These are phyloP conservation scores for Phalanger gymnotis DNA, from an alignment of 2,797 vertebrate genomes.

Conservation along the genomic window DNA sequence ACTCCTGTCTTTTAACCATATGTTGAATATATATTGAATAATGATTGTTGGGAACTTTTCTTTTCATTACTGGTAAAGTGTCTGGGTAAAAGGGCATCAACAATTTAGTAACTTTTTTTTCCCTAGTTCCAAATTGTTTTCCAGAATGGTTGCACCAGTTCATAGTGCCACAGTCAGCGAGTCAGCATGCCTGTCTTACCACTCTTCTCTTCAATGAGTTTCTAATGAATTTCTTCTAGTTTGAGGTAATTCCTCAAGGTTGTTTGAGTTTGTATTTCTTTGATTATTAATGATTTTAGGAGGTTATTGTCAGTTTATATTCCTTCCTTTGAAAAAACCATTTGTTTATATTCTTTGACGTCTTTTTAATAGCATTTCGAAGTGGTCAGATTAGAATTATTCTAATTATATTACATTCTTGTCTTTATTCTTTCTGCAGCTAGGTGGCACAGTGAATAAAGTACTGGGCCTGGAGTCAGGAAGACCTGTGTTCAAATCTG, in stretches of 20 bases:
- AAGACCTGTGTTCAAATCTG: neutral
- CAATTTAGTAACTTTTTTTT: neutral
- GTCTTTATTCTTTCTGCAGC: neutral
- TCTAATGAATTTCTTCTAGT: neutral
- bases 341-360: neutral
- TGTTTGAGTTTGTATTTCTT: neutral
- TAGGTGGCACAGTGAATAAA: neutral
- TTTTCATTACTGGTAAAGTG: neutral
- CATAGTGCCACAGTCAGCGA: neutral
- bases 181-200: neutral
- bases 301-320: neutral
- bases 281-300: neutral
- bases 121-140: neutral
- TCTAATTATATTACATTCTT: neutral
- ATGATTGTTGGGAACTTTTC: neutral
- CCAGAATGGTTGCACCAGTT: neutral
- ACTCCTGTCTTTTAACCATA: neutral
- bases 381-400: neutral
- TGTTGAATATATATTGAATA: neutral
- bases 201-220: neutral
- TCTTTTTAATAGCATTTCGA: neutral
- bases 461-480: neutral
- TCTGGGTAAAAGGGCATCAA: neutral
- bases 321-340: neutral
- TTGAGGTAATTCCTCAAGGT: neutral